Percentiles rank a stretch among this genome's conserved stretches.
These are phyloP conservation scores for Thereva nobilitata DNA, from an alignment of 2,888 invertebrate species.

Conservation along the genomic window DNA sequence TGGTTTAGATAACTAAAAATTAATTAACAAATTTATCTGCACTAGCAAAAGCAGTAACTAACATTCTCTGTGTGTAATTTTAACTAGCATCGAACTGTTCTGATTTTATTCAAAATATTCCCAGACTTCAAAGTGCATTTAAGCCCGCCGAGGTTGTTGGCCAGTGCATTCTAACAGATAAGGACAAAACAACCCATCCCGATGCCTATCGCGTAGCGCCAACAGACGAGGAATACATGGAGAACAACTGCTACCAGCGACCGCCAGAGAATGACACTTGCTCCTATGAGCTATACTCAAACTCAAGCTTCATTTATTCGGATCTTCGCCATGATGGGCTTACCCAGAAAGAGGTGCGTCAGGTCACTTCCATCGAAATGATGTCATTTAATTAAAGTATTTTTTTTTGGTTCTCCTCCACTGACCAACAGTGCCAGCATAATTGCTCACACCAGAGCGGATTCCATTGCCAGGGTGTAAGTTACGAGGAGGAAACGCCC, in stretches of 20 bases:
- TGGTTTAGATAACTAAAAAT: too few relatives aligned
- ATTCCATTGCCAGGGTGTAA: constrained; percentile 76
- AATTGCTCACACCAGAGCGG: constrained; percentile 67
- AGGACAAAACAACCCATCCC: constrained; percentile 75
- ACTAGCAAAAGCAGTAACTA: too few relatives aligned
- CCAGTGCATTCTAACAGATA: constrained; percentile 71
- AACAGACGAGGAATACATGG: constrained; percentile 79
- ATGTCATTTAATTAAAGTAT: too few relatives aligned
- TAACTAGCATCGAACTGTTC: too few relatives aligned
- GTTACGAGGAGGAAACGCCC: constrained; percentile 51
- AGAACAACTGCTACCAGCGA: constrained; percentile 76
- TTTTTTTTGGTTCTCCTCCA: not conserved
- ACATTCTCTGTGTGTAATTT: too few relatives aligned
- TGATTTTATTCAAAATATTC: not conserved
- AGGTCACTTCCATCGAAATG: not conserved
- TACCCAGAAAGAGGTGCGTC: constrained; percentile 56
- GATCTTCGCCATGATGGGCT: constrained; percentile 55
- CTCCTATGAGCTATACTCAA: constrained; percentile 76
- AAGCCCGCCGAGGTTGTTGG: constrained; percentile 56
- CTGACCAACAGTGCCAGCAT: constrained; percentile 60
- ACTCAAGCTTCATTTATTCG: constrained; percentile 68
- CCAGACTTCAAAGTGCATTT: constrained; percentile 39
- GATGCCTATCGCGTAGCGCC: constrained; percentile 76
- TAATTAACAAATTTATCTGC: too few relatives aligned
- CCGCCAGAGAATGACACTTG: constrained; percentile 64